Conservation (phyloP, 2,888 invertebrate species). For the Myopa tessellatipennis region DNA sequence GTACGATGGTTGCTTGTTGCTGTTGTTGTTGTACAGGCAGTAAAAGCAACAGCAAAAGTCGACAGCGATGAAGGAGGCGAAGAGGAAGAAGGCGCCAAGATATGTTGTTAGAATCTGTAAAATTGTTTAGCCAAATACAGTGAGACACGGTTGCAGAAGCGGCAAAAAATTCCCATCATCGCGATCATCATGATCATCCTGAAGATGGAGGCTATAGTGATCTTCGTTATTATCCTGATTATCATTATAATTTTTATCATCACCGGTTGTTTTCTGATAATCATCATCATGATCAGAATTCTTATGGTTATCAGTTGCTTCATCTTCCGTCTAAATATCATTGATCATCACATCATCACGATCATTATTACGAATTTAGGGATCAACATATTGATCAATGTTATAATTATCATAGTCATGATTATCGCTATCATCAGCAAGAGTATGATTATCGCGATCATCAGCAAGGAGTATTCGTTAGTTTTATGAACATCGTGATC, state of each 20-base stretch:
- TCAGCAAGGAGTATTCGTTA: too few species aligned
- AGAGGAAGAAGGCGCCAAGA: background rate
- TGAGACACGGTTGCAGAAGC: constrained; percentile 20
- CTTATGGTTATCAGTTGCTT: too few species aligned
- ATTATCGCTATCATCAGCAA: too few species aligned
- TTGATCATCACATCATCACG: too few species aligned
- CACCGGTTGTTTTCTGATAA: background rate
- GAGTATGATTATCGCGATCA: too few species aligned
- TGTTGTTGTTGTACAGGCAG: background rate
- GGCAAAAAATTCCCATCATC: constrained; percentile 6
- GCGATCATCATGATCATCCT: background rate
- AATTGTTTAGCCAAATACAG: constrained; percentile 37
- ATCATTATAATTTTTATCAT: background rate
- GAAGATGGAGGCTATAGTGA: background rate
- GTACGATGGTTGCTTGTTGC: constrained; percentile 20
- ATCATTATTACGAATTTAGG: too few species aligned
- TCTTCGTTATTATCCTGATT: background rate
- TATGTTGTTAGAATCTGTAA: constrained; percentile 28
- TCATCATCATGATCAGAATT: too few species aligned
- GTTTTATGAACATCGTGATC: too few species aligned
- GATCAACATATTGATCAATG: background rate
- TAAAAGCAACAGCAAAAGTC: background rate
- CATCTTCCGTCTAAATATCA: too few species aligned
- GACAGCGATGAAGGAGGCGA: background rate
- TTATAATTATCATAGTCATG: background rate